Conservation (phyloP, 2,113 vertebrate genomes). For the Zosterops lateralis region DNA sequence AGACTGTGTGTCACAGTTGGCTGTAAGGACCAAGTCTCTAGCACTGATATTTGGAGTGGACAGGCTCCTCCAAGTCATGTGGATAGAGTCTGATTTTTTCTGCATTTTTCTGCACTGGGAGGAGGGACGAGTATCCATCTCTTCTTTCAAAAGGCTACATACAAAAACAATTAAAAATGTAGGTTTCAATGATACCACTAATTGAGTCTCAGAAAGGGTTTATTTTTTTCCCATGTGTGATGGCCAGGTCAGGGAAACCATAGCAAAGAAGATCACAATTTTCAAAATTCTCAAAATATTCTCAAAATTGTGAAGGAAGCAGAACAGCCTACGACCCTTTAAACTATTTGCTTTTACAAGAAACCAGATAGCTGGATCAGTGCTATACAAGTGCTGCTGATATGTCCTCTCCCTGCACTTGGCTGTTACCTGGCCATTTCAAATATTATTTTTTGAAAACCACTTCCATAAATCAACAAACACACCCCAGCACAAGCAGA, state of each 20-base stretch:
- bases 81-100: background rate
- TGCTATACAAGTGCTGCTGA: background rate
- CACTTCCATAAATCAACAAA: constrained; percentile 62
- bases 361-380: constrained; percentile 8
- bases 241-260: background rate
- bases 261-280: background rate
- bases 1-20: background rate
- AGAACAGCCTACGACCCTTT: background rate
- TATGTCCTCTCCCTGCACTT: background rate
- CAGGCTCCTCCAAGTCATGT: background rate
- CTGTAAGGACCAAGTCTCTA: background rate
- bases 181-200: background rate
- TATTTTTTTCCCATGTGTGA: background rate
- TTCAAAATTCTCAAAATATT: background rate
- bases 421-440: constrained; percentile 43
- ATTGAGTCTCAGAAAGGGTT: background rate
- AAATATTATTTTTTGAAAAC: constrained; percentile 61
- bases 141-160: background rate
- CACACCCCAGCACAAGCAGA: background rate
- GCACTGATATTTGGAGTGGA: background rate
- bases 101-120: background rate
- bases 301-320: background rate
- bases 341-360: constrained; percentile 40
- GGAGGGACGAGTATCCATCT: background rate
- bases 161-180: background rate